Percentiles rank a stretch among this genome's conserved stretches.
Conservation (phyloP, 2,797 vertebrate species). For the Nyctibius grandis region DNA sequence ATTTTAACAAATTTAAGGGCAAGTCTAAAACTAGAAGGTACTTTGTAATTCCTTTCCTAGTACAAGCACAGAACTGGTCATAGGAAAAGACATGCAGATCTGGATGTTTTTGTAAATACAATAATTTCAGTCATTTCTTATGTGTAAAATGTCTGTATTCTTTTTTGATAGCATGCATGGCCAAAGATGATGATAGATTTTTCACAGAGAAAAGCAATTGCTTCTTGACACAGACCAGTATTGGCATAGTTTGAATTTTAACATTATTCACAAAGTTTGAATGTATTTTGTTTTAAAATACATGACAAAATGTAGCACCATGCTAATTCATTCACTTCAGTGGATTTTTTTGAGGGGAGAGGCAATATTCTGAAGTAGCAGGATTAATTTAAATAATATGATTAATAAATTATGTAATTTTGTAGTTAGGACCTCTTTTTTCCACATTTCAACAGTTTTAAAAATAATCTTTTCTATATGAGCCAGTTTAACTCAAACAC, state of each 20-base stretch:
- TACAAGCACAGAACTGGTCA: not conserved
- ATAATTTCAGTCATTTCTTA: not conserved
- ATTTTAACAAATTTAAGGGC: not conserved
- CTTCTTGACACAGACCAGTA: not conserved
- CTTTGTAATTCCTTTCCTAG: not conserved
- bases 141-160: not conserved
- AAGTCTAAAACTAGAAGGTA: not conserved
- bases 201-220: not conserved
- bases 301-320: not conserved
- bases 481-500: not conserved
- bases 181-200: not conserved
- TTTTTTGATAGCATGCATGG: not conserved
- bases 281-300: not conserved
- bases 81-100: not conserved
- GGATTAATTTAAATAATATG: not conserved
- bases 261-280: not conserved
- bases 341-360: not conserved
- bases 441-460: not conserved
- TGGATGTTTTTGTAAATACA: not conserved
- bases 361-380: not conserved
- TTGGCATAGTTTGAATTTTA: not conserved
- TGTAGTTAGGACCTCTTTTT: not conserved
- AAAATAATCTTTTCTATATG: not conserved
- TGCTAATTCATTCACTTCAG: not conserved
- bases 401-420: not conserved